A percentile compares a stretch with the other conserved stretches of the same genome.
phyloP scores from a whole-genome alignment of 2,113 vertebrate genomes.

The Catagonus wagneri region DNA sequence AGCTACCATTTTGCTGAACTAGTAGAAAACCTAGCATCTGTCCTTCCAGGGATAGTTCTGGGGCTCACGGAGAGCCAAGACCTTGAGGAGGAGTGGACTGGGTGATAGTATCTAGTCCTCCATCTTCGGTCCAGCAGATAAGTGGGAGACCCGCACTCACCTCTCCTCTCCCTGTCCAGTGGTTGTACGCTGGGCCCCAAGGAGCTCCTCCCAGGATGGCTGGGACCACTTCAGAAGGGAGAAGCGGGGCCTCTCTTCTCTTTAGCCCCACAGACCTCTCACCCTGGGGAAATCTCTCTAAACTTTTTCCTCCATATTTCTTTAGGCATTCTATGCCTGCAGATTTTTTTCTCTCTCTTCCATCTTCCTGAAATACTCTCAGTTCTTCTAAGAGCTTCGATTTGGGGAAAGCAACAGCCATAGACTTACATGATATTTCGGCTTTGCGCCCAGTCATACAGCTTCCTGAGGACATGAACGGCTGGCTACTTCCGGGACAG shows the following conservation, averaged over 20 bases:
- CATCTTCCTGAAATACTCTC: neutral
- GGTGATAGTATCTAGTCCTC: neutral
- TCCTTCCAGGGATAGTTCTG: neutral
- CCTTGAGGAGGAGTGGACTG: neutral
- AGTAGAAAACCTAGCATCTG: neutral
- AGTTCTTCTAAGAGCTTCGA: neutral
- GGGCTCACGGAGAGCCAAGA: neutral
- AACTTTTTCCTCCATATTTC: neutral
- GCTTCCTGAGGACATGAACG: neutral
- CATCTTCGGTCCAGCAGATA: no score
- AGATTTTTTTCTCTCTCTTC: neutral
- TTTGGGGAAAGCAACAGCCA: conserved; percentile 9
- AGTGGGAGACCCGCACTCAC: rapidly evolving
- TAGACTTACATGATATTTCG: neutral
- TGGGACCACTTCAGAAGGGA: neutral
- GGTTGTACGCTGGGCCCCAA: neutral
- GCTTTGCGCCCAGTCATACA: neutral
- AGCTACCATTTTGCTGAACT: neutral
- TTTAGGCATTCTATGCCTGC: neutral
- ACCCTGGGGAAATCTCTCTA: neutral
- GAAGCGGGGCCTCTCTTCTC: neutral
- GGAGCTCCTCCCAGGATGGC: neutral
- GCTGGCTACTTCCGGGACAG: neutral
- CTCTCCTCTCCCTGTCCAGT: neutral
- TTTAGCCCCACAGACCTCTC: neutral